Evolutionary conservation across 1,140 invertebrate genomes (phyloP), one percentile per base, ranked within the genome.

Genomic region (Halesus radiatus): DNA sequence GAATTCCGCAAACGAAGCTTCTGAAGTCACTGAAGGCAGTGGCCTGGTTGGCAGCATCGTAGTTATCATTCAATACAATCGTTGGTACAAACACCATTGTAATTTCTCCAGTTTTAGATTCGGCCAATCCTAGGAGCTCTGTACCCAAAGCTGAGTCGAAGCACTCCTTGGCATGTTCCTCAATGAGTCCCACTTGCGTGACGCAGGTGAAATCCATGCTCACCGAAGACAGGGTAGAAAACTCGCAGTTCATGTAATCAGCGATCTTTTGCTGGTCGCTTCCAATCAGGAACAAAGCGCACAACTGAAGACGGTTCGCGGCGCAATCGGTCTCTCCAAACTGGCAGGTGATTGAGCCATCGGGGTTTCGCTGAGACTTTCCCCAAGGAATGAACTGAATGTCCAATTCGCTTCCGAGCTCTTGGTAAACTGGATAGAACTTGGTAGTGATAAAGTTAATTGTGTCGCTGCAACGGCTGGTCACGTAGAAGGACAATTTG

Each of bases 321-420:
- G 85, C 86, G 78, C 88, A 89, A 58, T 88, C 87, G 7, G 62
- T 81, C 0, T n/a, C 29, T n/a, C 84, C 82, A 66, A 86, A 88
- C 54, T 87, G 86, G 60, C 88, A 89, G 3, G 66, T 66, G 0
- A 86, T 60, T 10, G 16, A 77, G 15, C 84, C 85, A 20, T 84
- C 79, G 5, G 78, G 68, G 20, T 79, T 73, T 16, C 85, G 80
- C 45, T 22, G 58, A 0, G 87, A 85, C 58, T 86, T 85, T 8
- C 87, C 88, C 88, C 88, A 89, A 1, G 87, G 86, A 1, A 88
- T 83, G 58, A 88, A 88, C 72, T 88, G 84, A 0, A 88, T 60
- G 6, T 88, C 86, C 32, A 89, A 56, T 64, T 84, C 86, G 0
- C 86, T 62, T 6, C 83, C 82, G 52, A 86, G 87, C 5, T 85